Evolutionary conservation across 1,140 invertebrate species (phyloP).

Genomic region (Drosophila neocordata): DNA sequence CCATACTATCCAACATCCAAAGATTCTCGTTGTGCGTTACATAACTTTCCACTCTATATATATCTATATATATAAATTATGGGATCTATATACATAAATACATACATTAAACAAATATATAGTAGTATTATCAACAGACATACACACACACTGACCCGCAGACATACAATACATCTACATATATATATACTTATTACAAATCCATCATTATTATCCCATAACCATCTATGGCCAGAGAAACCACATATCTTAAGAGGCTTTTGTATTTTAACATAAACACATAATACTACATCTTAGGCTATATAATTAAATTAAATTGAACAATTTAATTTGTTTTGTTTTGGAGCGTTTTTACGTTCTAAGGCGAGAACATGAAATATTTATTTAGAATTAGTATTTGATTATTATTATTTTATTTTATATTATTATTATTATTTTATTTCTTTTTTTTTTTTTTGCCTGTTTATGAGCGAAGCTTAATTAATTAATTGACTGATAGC

Average conservation of each 20-base stretch:
- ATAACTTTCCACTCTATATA: slow-evolving; percentile 40
- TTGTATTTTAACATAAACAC: slow-evolving; percentile 70
- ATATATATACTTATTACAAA: slow-evolving; percentile 19
- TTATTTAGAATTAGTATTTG: slow-evolving; percentile 50
- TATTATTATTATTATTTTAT: slow-evolving; percentile 11
- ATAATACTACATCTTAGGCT: slow-evolving; percentile 54
- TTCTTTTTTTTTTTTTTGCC: slow-evolving; percentile 21
- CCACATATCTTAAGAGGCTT: slow-evolving; percentile 81
- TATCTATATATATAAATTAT: slow-evolving; percentile 16
- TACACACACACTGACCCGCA: slow-evolving; percentile 17
- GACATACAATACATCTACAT: neutral
- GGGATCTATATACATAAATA: slow-evolving; percentile 29
- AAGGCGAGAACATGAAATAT: slow-evolving; percentile 1
- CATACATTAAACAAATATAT: slow-evolving; percentile 28
- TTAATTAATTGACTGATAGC: slow-evolving; percentile 78
- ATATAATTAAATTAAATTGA: slow-evolving; percentile 66
- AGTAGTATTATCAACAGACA: slow-evolving; percentile 57
- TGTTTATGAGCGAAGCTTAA: slow-evolving; percentile 68
- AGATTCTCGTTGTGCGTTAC: slow-evolving; percentile 73
- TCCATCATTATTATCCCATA: slow-evolving; percentile 53
- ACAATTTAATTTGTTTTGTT: slow-evolving; percentile 40
- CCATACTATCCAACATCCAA: slow-evolving; percentile 68
- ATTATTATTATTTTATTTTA: slow-evolving; percentile 43
- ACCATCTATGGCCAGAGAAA: slow-evolving; percentile 56
- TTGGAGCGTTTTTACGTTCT: neutral